These are phyloP conservation scores for Drosophila pseudotakahashii DNA, from an alignment of 2,888 invertebrate genomes.

Conservation along the genomic window DNA sequence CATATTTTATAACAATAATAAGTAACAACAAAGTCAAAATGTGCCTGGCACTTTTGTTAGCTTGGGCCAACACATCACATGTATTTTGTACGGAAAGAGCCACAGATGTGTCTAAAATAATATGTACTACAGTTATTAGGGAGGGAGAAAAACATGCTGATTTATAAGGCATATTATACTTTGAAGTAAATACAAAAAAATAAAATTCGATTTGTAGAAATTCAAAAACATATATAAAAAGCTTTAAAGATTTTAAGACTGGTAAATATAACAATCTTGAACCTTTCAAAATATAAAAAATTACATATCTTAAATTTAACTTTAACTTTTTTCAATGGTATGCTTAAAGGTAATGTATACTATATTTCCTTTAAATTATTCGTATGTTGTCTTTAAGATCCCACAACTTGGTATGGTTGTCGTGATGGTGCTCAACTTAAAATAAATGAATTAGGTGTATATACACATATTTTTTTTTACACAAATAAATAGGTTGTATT, in stretches of 20 bases:
- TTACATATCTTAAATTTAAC: too few relatives aligned
- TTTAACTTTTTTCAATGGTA: too few relatives aligned
- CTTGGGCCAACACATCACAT: constrained; percentile 34
- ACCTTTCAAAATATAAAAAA: background rate
- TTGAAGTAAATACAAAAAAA: background rate
- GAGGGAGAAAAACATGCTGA: background rate
- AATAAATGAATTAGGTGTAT: background rate
- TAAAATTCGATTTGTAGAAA: background rate
- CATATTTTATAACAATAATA: constrained; percentile 60
- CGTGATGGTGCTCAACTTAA: background rate
- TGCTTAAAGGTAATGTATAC: background rate
- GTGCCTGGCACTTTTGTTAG: constrained; percentile 55
- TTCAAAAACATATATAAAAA: too few relatives aligned
- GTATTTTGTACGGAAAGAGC: constrained; percentile 3
- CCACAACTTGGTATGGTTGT: background rate
- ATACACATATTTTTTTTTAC: background rate
- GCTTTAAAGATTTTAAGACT: too few relatives aligned
- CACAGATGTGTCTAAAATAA: constrained; percentile 7
- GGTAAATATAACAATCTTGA: too few relatives aligned
- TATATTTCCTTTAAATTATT: background rate
- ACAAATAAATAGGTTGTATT: constrained; percentile 3
- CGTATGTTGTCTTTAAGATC: background rate
- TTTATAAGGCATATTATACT: background rate
- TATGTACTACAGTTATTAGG: background rate
- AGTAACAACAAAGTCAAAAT: constrained; percentile 46